These are phyloP conservation scores for Grus americana DNA, from an alignment of 2,113 vertebrate genomes.

Conservation along the genomic window DNA sequence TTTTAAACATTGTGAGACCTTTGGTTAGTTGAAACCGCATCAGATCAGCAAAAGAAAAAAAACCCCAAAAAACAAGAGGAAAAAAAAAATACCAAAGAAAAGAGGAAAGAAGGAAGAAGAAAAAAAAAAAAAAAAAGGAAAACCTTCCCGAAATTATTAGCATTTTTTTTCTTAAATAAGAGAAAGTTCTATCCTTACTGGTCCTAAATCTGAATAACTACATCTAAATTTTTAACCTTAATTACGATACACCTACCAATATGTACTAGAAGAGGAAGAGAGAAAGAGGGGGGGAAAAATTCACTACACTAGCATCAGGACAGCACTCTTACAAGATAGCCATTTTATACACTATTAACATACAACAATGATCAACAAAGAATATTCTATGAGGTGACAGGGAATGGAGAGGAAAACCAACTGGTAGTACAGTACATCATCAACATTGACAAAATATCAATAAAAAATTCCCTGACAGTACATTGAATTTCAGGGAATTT, in stretches of 20 bases:
- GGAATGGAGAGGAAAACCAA: constrained; percentile 84
- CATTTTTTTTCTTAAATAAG: constrained; percentile 86
- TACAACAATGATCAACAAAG: constrained; percentile 87
- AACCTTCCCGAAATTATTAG: constrained; percentile 84
- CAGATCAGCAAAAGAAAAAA: constrained; percentile 85
- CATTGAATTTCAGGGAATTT: constrained; percentile 85
- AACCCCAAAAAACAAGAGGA: constrained; percentile 35
- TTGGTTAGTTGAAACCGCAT: constrained; percentile 98
- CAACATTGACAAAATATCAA: constrained; percentile 86
- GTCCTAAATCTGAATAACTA: constrained; percentile 97
- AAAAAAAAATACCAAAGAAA: constrained; percentile 56
- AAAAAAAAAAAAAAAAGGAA: constrained; percentile 58
- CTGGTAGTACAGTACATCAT: constrained; percentile 90
- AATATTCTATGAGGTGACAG: constrained; percentile 82
- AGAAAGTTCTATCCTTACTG: constrained; percentile 98
- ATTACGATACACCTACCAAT: constrained; percentile 95
- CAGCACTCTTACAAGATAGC: constrained; percentile 91
- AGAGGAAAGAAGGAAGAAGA: neutral
- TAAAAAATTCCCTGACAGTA: constrained; percentile 83
- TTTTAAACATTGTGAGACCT: constrained; percentile 89
- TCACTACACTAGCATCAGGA: constrained; percentile 94
- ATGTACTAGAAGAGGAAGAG: constrained; percentile 90
- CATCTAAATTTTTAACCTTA: constrained; percentile 92
- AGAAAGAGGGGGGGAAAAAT: constrained; percentile 69
- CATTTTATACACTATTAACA: constrained; percentile 93